Percentiles rank a stretch among this genome's conserved stretches.
Evolutionary conservation across 1,140 invertebrate species (phyloP).

Genomic region (Tribolium castaneum): DNA sequence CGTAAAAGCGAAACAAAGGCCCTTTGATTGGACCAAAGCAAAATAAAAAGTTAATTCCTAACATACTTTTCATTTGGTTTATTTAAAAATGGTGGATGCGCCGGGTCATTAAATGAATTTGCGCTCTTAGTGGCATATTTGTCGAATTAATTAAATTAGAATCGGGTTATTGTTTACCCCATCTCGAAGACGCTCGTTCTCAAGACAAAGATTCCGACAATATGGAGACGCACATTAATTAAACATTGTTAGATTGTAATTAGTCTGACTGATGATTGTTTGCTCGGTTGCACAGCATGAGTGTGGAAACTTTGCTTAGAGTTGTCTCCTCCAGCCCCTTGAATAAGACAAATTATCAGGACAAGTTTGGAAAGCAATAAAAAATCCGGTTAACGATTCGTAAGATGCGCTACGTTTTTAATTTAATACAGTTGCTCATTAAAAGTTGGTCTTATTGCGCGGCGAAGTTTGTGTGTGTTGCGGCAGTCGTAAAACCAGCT

Average conservation of each 20-base stretch:
- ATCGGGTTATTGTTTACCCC: conserved; percentile 33
- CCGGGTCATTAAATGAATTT: neutral
- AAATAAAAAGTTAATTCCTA: neutral
- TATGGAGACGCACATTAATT: conserved; percentile 40
- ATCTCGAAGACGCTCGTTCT: conserved; percentile 11
- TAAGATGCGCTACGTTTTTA: neutral
- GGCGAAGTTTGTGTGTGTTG: conserved; percentile 16
- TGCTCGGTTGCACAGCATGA: neutral
- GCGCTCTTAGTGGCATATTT: neutral
- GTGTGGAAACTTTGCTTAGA: conserved; percentile 25
- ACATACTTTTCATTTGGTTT: no score
- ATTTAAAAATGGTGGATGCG: neutral
- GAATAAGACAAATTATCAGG: conserved; percentile 25
- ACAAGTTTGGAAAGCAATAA: neutral
- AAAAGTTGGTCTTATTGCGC: neutral
- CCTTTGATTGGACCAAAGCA: neutral
- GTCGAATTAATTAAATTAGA: conserved; percentile 37
- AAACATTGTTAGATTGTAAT: conserved; percentile 44
- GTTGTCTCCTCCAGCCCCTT: neutral
- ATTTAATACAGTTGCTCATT: conserved; percentile 23
- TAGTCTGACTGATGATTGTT: conserved; percentile 42
- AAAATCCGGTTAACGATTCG: neutral
- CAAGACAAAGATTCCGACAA: conserved; percentile 42
- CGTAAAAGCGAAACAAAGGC: neutral
- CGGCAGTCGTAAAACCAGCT: conserved; percentile 32